Evolutionary conservation across 2,888 invertebrate genomes (phyloP).

Genomic region (Ophion obscuratus): DNA sequence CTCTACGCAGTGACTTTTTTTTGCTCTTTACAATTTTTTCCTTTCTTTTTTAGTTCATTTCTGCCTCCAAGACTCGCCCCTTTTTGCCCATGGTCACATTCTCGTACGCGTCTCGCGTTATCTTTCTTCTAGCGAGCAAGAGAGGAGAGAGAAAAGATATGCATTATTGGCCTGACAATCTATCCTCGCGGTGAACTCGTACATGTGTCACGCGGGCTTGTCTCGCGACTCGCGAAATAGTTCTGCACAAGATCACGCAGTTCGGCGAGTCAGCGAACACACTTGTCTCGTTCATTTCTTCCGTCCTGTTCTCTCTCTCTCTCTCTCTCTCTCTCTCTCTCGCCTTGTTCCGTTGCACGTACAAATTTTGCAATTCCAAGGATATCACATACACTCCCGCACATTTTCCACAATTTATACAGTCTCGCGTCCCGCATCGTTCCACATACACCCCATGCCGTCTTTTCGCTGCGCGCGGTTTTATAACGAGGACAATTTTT

Average conservation of each 20-base stretch:
- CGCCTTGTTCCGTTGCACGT: constrained; percentile 44
- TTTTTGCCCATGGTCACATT: constrained; percentile 19
- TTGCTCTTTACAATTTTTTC: constrained; percentile 19
- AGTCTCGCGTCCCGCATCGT: constrained; percentile 37
- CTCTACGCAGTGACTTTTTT: constrained; percentile 75
- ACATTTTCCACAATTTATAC: constrained; percentile 63
- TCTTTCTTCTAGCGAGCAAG: constrained; percentile 68
- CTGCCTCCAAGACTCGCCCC: constrained; percentile 21
- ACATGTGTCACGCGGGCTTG: constrained; percentile 58
- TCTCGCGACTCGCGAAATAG: constrained; percentile 17
- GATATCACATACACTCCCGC: constrained; percentile 46
- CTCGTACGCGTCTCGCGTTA: constrained; percentile 26
- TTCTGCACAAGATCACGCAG: constrained; percentile 33
- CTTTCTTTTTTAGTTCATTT: constrained; percentile 16
- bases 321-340: background rate
- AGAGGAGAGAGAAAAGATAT: constrained; percentile 59
- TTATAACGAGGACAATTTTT: constrained; percentile 37
- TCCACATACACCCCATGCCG: constrained; percentile 9
- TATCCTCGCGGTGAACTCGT: constrained; percentile 59
- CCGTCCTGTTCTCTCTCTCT: background rate
- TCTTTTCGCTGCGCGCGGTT: background rate
- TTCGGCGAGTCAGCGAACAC: constrained; percentile 54
- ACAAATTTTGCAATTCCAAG: constrained; percentile 54
- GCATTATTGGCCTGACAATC: constrained; percentile 81
- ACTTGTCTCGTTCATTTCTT: constrained; percentile 26